Evolutionary conservation across 1,140 invertebrate genomes (phyloP).

Genomic region (Polypedilum vanderplanki): DNA sequence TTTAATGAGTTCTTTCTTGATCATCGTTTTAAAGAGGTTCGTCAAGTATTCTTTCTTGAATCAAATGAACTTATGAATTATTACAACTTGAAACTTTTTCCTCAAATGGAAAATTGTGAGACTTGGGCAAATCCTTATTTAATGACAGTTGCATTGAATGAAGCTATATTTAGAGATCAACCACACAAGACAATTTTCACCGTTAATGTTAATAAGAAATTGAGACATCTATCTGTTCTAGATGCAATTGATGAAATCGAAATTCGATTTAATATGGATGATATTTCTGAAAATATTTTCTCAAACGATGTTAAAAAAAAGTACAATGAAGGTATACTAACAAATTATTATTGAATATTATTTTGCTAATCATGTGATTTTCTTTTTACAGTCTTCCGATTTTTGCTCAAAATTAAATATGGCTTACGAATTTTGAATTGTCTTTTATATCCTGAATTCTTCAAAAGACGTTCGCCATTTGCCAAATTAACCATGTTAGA

Average conservation of each 20-base stretch:
- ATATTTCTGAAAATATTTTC: slow-evolving; percentile 35
- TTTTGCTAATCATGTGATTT: background rate
- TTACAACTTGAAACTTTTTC: slow-evolving; percentile 38
- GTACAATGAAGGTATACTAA: slow-evolving; percentile 35
- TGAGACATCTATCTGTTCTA: slow-evolving; percentile 31
- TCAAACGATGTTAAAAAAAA: slow-evolving; percentile 32
- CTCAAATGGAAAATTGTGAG: slow-evolving; percentile 36
- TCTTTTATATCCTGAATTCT: slow-evolving; percentile 35
- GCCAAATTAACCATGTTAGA: slow-evolving; percentile 36
- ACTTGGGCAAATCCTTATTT: slow-evolving; percentile 35
- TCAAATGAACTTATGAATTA: slow-evolving; percentile 36
- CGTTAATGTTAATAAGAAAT: slow-evolving; percentile 35
- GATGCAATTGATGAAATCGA: slow-evolving; percentile 37
- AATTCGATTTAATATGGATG: slow-evolving; percentile 35
- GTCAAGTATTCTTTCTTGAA: slow-evolving; percentile 38
- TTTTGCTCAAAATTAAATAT: slow-evolving; percentile 42
- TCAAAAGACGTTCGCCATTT: slow-evolving; percentile 31
- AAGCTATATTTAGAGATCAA: slow-evolving; percentile 33
- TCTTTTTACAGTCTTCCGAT: slow-evolving; percentile 35
- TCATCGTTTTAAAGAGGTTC: slow-evolving; percentile 36
- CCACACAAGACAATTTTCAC: slow-evolving; percentile 31
- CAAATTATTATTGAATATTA: background rate
- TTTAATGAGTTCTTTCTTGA: slow-evolving; percentile 34
- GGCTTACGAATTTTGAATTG: slow-evolving; percentile 39
- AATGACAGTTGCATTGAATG: slow-evolving; percentile 35